These are phyloP conservation scores for Lepidurus arcticus DNA, from an alignment of 1,140 invertebrate species.

Conservation along the genomic window DNA sequence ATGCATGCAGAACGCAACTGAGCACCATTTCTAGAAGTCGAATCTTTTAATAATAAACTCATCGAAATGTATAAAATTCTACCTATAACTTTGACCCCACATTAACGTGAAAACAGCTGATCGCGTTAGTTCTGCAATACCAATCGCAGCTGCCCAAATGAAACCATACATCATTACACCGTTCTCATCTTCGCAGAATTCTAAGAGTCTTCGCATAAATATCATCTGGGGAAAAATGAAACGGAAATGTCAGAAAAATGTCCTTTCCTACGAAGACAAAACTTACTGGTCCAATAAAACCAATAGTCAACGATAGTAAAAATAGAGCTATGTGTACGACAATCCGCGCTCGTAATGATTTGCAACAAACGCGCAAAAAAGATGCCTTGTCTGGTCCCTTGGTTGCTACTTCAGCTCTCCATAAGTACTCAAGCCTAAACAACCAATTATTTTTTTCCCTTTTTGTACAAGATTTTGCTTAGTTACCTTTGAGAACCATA, in stretches of 20 bases:
- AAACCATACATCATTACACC: slow-evolving; percentile 46
- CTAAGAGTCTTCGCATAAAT: slow-evolving; percentile 52
- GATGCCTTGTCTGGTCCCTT: slow-evolving; percentile 46
- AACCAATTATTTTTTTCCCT: slow-evolving; percentile 33
- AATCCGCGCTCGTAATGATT: slow-evolving; percentile 53
- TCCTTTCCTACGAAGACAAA: slow-evolving; percentile 20
- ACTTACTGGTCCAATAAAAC: slow-evolving; percentile 59
- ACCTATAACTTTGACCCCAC: slow-evolving; percentile 56
- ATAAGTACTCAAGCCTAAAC: slow-evolving; percentile 48
- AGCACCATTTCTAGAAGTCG: slow-evolving; percentile 51
- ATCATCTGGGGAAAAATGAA: slow-evolving; percentile 48
- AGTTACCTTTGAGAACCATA: slow-evolving; percentile 46
- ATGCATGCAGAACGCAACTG: slow-evolving; percentile 56
- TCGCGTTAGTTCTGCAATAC: slow-evolving; percentile 52
- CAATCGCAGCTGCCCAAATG: slow-evolving; percentile 50
- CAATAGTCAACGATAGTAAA: slow-evolving; percentile 50
- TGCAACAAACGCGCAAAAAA: slow-evolving; percentile 50
- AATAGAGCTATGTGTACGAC: slow-evolving; percentile 51
- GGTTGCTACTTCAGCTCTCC: slow-evolving; percentile 49
- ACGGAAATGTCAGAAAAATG: background rate
- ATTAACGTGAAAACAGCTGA: slow-evolving; percentile 54
- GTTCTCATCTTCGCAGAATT: slow-evolving; percentile 47
- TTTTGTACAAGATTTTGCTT: slow-evolving; percentile 38
- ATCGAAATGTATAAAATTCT: slow-evolving; percentile 23
- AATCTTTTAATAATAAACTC: slow-evolving; percentile 39